These are phyloP conservation scores for Lepus oiostolus DNA, from an alignment of 2,797 vertebrate species.

Conservation along the genomic window DNA sequence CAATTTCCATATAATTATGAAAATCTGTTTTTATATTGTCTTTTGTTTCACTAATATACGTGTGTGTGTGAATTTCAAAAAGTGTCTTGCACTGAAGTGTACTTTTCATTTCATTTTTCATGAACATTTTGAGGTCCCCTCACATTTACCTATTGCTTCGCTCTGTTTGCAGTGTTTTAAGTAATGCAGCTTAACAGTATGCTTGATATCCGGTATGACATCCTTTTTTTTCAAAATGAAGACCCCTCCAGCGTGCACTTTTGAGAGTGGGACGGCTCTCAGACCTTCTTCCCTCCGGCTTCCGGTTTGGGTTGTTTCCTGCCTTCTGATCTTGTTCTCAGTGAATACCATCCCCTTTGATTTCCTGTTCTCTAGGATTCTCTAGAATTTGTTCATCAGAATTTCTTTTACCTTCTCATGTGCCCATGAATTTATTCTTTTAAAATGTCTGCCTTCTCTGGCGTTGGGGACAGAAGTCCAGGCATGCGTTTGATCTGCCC, in stretches of 20 bases:
- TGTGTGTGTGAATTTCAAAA: too few species aligned
- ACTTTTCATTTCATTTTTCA: too few species aligned
- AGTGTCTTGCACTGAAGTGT: too few species aligned
- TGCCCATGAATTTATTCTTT: conserved; percentile 4
- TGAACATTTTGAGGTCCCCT: too few species aligned
- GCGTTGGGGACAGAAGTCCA: background rate
- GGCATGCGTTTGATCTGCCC: background rate
- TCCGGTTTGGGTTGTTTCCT: background rate
- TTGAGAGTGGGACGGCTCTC: background rate
- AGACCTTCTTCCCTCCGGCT: background rate
- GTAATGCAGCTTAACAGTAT: background rate
- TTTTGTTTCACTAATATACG: background rate
- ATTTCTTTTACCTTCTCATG: background rate
- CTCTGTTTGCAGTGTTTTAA: conserved; percentile 13
- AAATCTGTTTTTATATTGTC: conserved; percentile 37
- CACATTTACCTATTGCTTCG: conserved; percentile 5
- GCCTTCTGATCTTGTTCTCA: background rate
- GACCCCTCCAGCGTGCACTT: background rate
- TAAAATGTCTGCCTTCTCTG: conserved; percentile 36
- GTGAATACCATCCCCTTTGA: background rate
- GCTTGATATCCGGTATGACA: background rate
- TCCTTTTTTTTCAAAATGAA: background rate
- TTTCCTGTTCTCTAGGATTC: background rate
- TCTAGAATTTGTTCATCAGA: conserved; percentile 32
- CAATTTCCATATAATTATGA: background rate